Evolutionary conservation across 1,140 invertebrate species (phyloP).

Genomic region (Dryas iulia): DNA sequence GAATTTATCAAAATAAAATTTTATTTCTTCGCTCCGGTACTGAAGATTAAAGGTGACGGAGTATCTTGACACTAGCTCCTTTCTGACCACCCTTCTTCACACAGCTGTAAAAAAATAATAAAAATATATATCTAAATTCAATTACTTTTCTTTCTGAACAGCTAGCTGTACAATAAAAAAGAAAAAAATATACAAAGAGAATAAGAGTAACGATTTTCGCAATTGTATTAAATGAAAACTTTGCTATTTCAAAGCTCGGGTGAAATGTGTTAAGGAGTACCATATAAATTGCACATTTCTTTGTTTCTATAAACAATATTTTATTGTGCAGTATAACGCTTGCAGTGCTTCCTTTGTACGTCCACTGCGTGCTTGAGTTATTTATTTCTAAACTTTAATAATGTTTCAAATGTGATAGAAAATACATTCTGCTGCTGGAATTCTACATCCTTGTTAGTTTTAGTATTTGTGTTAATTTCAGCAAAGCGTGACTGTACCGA

Average conservation of each 20-base stretch:
- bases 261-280: conserved; percentile 13
- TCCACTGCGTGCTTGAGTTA: background rate
- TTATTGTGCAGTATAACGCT: background rate
- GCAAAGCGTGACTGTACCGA: too few relatives aligned
- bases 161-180: background rate
- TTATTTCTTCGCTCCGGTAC: too few relatives aligned
- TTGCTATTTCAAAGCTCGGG: conserved; percentile 4
- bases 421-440: too few relatives aligned
- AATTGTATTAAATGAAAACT: conserved; percentile 6
- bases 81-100: too few relatives aligned
- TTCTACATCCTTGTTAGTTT: too few relatives aligned
- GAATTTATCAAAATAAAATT: too few relatives aligned
- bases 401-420: background rate
- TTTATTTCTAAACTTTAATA: background rate
- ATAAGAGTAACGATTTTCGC: background rate
- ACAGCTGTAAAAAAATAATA: too few relatives aligned
- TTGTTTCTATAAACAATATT: conserved; percentile 20
- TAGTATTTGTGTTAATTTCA: too few relatives aligned
- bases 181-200: background rate
- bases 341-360: conserved; percentile 4
- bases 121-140: too few relatives aligned
- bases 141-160: background rate
- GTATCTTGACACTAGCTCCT: too few relatives aligned
- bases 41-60: too few relatives aligned
- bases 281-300: conserved; percentile 15